phyloP scores from a whole-genome alignment of 2,113 vertebrate genomes.

The Dromaius novaehollandiae region DNA sequence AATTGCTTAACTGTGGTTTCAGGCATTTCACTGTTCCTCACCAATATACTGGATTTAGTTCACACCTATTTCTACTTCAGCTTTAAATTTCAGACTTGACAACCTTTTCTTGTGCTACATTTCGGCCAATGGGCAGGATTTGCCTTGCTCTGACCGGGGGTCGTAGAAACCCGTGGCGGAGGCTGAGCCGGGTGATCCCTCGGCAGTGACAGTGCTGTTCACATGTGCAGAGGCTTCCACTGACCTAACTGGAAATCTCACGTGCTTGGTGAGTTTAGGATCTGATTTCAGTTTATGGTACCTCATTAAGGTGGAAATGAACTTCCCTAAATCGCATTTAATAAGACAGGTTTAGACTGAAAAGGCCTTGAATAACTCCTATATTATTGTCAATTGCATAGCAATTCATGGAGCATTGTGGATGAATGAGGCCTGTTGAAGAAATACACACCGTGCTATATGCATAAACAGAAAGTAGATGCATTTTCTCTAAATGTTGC shows the following conservation, averaged over 20 bases:
- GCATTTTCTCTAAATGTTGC: background rate
- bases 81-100: background rate
- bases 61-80: background rate
- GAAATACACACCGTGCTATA: background rate
- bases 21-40: background rate
- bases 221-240: accelerated
- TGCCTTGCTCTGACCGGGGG: accelerated
- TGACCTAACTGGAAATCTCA: background rate
- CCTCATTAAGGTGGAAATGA: background rate
- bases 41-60: background rate
- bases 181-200: too few relatives aligned
- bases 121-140: background rate
- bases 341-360: background rate
- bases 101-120: background rate
- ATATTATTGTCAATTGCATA: background rate
- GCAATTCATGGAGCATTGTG: background rate
- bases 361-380: background rate
- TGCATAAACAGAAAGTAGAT: background rate
- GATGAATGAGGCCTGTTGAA: background rate
- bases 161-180: background rate
- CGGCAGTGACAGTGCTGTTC: background rate
- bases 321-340: background rate
- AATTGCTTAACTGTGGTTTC: accelerated
- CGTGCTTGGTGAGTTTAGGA: background rate
- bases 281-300: background rate